These are phyloP conservation scores for Hippasteria phrygiana DNA, from an alignment of 53 echinoderm and acorn worm species.

Conservation along the genomic window DNA sequence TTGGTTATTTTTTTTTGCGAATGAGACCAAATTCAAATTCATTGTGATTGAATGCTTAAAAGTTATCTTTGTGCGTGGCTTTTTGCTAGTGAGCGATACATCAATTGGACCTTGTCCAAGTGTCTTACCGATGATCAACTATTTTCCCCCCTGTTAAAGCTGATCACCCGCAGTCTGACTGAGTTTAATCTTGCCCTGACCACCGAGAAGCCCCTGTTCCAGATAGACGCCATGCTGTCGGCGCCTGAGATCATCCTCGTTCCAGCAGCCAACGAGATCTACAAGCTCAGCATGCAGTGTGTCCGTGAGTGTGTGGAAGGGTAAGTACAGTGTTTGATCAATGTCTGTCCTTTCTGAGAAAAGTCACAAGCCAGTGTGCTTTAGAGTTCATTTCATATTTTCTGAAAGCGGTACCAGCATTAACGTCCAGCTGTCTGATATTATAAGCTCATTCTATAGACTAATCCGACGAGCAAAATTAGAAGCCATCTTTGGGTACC, in stretches of 20 bases:
- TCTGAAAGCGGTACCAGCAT: too few species aligned
- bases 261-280: conserved; percentile 96
- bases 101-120: not conserved
- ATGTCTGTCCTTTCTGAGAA: not conserved
- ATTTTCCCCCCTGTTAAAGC: conserved; percentile 52
- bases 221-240: conserved; percentile 97
- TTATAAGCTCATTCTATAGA: too few species aligned
- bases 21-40: too few species aligned
- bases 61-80: too few species aligned
- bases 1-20: too few species aligned
- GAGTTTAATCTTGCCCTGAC: conserved; percentile 79
- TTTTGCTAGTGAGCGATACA: too few species aligned
- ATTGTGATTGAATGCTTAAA: too few species aligned
- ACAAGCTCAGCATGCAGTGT: conserved; percentile 97
- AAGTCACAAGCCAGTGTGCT: too few species aligned
- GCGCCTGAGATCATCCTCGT: conserved; percentile 96
- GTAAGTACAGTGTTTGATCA: conserved; percentile 13
- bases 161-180: conserved; percentile 82
- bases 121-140: not conserved
- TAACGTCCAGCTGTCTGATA: too few species aligned
- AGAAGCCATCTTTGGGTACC: too few species aligned
- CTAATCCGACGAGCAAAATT: too few species aligned
- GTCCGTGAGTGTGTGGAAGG: conserved; percentile 99
- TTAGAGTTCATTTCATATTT: too few species aligned
- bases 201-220: conserved; percentile 85